Evolutionary conservation across 2,113 vertebrate genomes (phyloP), one percentile per base, ranked within the genome.

Genomic region (Megaleporinus macrocephalus): DNA sequence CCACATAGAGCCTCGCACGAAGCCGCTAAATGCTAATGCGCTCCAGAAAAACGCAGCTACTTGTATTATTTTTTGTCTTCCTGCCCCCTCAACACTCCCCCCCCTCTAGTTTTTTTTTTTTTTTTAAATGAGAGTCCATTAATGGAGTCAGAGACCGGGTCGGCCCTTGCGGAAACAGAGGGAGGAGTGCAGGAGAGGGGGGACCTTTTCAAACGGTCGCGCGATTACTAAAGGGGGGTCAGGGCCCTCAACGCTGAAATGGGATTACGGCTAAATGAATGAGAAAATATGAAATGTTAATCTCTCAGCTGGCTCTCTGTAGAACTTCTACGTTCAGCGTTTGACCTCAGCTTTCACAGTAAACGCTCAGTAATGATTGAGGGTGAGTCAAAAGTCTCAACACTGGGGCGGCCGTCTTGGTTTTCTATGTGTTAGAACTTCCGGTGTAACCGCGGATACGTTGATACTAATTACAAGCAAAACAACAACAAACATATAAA

Each of bases 1-100:
- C 90, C 92, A 87, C 85, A 85, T 62, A 79, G 89, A 92, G 91
- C 88, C 41, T 81, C 79, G 86, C 87, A 88, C 91, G 88, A 85
- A 76, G 86, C 85, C 62, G 80, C 84, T 65, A 78, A 85, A 88
- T 85, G 84, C 76, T 87, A 83, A 86, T 84, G 63, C 77, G 74
- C 70, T 33, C 70, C 72, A 83, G 72, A 80, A 83, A n/a, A 78
- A 62, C 12, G 14, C 71, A 62, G n/a, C 27, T 41, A 70, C 59
- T 76, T 44, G 36, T 18, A 10, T 57, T 24, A n/a, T n/a, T 53
- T 68, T 68, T 74, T 36, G 70, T 75, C 71, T 55, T 78, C 41
- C 73, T 24, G 33, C 55, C 27, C 36, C 69, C 61, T 33, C 41
- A n/a, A n/a, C n/a, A n/a, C n/a, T n/a, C n/a, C n/a, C n/a, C n/a